Percentiles rank a stretch among this genome's conserved stretches.
phyloP scores from a whole-genome alignment of 2,113 vertebrate species.

The Ictalurus furcatus region DNA sequence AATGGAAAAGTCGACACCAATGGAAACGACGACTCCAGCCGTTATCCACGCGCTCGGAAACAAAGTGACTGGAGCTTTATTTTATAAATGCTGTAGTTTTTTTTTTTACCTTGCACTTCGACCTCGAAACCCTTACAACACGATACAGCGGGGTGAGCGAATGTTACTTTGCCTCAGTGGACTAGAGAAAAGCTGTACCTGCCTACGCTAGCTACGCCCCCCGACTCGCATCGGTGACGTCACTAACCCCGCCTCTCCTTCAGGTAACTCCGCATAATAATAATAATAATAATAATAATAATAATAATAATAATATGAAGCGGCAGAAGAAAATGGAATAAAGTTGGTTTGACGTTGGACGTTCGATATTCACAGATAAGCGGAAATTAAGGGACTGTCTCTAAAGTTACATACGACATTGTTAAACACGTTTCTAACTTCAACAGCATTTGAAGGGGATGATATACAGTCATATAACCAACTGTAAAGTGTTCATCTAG shows the following conservation, averaged over 20 bases:
- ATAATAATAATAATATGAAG: no score
- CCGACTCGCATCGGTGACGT: neutral
- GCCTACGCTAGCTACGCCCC: slow-evolving; percentile 36
- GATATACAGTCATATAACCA: no score
- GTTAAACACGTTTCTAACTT: no score
- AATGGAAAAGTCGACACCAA: neutral
- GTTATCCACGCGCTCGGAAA: neutral
- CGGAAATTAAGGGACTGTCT: no score
- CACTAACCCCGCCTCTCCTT: slow-evolving; percentile 5
- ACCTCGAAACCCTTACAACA: neutral
- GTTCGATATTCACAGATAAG: no score
- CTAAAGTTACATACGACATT: no score
- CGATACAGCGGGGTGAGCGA: neutral
- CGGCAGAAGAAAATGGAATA: no score
- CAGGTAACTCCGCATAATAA: slow-evolving; percentile 29
- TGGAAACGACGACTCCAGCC: neutral
- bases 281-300: no score
- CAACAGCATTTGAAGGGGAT: no score
- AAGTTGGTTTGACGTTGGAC: no score
- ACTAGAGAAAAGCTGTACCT: slow-evolving; percentile 48
- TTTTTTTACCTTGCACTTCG: slow-evolving; percentile 13
- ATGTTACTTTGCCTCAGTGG: neutral
- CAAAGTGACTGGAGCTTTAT: neutral
- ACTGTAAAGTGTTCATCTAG: no score
- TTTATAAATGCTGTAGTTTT: neutral